phyloP scores from a whole-genome alignment of 2,797 vertebrate species.

The Microchirus variegatus region DNA sequence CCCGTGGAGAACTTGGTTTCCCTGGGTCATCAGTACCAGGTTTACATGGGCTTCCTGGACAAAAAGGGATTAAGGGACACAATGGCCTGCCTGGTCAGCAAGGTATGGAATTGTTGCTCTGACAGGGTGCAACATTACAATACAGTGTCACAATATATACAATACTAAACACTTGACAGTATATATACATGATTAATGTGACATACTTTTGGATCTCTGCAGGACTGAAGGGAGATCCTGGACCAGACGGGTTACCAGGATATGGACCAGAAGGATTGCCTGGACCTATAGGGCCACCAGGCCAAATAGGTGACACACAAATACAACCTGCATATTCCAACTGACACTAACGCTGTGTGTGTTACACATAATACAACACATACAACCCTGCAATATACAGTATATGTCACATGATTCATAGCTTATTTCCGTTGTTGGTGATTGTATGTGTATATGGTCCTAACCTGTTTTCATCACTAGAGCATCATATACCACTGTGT shows the following conservation, averaged over 20 bases:
- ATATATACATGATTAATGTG: too few relatives aligned
- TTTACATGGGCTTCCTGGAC: constrained; percentile 47
- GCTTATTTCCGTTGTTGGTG: background rate
- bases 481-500: too few relatives aligned
- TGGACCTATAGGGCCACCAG: constrained; percentile 62
- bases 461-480: too few relatives aligned
- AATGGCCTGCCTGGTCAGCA: constrained; percentile 45
- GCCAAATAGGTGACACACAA: constrained; percentile 59
- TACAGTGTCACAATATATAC: too few relatives aligned
- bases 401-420: background rate
- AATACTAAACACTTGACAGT: too few relatives aligned
- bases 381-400: background rate
- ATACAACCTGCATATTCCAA: background rate
- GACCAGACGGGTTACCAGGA: constrained; percentile 55
- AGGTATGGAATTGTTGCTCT: constrained; percentile 44
- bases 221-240: constrained; percentile 70
- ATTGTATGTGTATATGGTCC: too few relatives aligned
- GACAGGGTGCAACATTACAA: background rate
- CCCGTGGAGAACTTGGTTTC: constrained; percentile 53
- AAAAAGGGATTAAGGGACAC: constrained; percentile 57
- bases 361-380: too few relatives aligned
- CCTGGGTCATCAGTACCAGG: constrained; percentile 48
- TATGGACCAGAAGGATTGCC: constrained; percentile 52
- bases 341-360: too few relatives aligned
- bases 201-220: constrained; percentile 2